phyloP scores from a whole-genome alignment of 2,113 vertebrate genomes.

The Arvicanthis niloticus region DNA sequence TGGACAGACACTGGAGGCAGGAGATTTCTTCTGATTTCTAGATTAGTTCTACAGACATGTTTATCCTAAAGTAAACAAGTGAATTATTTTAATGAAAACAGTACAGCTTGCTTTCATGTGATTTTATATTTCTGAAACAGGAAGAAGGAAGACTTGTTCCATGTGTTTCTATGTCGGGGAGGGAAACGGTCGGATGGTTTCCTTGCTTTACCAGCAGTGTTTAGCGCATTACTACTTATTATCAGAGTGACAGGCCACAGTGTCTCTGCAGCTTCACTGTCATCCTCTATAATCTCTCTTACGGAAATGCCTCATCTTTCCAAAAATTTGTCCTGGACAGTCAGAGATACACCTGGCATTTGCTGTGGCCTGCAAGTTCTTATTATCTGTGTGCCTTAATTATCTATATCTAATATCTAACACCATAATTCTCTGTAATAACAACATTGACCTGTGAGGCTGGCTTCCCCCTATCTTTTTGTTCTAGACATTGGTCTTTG shows the following conservation, averaged over 20 bases:
- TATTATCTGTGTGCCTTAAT: not conserved
- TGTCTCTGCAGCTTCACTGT: not conserved
- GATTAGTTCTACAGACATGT: not conserved
- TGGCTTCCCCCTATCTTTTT: not conserved
- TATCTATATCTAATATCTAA: not conserved
- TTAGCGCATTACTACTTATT: not conserved
- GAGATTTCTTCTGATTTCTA: constrained; percentile 18
- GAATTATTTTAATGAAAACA: constrained; percentile 2
- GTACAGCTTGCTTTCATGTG: not conserved
- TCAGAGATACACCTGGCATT: not conserved
- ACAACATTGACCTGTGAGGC: not conserved
- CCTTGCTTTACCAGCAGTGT: not conserved
- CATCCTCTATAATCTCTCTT: not conserved
- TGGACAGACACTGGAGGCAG: not conserved
- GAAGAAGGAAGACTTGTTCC: not conserved
- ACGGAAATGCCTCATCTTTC: not conserved
- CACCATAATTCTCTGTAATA: too few species aligned
- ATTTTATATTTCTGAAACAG: not conserved
- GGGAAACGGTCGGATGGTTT: not conserved
- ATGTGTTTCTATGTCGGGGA: not conserved
- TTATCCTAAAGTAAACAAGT: constrained; percentile 3
- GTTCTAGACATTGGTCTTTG: not conserved
- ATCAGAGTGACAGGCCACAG: not conserved
- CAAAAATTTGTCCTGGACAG: not conserved
- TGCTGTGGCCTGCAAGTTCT: not conserved